Conservation (phyloP, 2,888 invertebrate genomes). For the Pasiphila rectangulata region DNA sequence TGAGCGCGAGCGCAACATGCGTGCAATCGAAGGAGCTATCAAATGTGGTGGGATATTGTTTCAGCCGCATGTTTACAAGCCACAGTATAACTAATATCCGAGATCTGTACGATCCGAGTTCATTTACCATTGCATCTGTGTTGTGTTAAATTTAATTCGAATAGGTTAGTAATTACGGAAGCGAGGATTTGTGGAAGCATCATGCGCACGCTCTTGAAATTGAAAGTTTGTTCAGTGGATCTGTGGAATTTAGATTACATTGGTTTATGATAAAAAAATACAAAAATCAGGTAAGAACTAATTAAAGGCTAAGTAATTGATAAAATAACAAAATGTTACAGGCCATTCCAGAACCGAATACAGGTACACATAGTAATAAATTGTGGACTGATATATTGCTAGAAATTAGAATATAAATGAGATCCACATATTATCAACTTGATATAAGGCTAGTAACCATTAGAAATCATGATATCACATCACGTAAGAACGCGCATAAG, state of each 20-base stretch:
- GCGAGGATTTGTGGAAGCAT: conserved; percentile 31
- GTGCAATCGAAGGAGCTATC: conserved; percentile 37
- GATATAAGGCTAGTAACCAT: conserved; percentile 8
- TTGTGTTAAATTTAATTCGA: conserved; percentile 44
- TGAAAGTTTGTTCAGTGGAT: conserved; percentile 9
- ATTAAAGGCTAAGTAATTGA: too few species aligned
- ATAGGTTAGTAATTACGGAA: conserved; percentile 38
- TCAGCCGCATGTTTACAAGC: conserved; percentile 41
- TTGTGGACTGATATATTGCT: not conserved
- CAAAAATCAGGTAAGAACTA: too few species aligned
- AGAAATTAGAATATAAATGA: not conserved
- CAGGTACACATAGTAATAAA: not conserved
- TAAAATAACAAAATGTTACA: too few species aligned
- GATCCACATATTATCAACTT: not conserved
- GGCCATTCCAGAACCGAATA: not conserved
- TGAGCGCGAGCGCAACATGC: conserved; percentile 48
- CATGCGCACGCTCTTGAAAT: conserved; percentile 14
- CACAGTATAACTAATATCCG: conserved; percentile 16
- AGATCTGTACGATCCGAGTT: conserved; percentile 36
- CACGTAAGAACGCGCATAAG: conserved; percentile 59
- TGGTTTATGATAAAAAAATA: too few species aligned
- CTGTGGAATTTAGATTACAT: not conserved
- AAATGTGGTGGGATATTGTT: conserved; percentile 52
- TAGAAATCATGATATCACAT: conserved; percentile 36
- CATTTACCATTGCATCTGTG: conserved; percentile 49